Percentiles rank a stretch among this genome's conserved stretches.
Conservation (phyloP, 2,113 vertebrate genomes). For the Corythornis vintsioides region DNA sequence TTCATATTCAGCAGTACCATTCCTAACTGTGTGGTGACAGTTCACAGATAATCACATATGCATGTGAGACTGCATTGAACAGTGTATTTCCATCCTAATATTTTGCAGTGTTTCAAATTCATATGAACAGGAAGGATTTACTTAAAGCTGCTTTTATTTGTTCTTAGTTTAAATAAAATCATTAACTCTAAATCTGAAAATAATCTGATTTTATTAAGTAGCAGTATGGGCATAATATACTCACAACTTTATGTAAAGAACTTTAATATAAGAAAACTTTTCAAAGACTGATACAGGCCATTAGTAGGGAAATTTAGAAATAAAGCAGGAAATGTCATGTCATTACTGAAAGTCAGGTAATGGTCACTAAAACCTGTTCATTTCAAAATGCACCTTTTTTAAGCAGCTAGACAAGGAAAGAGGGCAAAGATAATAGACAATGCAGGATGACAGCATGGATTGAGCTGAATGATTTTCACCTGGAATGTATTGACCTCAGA, state of each 20-base stretch:
- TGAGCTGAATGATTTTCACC: conserved; percentile 54
- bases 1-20: neutral
- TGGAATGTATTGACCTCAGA: conserved; percentile 68
- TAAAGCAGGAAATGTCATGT: neutral
- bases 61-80: neutral
- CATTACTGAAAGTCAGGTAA: conserved; percentile 10
- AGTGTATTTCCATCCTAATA: neutral
- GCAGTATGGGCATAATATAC: neutral
- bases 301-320: neutral
- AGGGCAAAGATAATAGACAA: conserved; percentile 49
- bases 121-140: neutral
- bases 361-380: conserved; percentile 23
- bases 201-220: neutral
- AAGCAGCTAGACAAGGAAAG: conserved; percentile 23
- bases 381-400: conserved; percentile 30
- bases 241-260: neutral
- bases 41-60: neutral
- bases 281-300: neutral
- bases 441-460: conserved; percentile 17
- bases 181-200: neutral
- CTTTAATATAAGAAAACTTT: neutral
- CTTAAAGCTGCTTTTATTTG: neutral
- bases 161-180: neutral
- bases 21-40: neutral
- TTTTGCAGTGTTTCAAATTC: neutral